phyloP scores from a whole-genome alignment of 2,888 invertebrate genomes.

The Eurytoma adleriae region DNA sequence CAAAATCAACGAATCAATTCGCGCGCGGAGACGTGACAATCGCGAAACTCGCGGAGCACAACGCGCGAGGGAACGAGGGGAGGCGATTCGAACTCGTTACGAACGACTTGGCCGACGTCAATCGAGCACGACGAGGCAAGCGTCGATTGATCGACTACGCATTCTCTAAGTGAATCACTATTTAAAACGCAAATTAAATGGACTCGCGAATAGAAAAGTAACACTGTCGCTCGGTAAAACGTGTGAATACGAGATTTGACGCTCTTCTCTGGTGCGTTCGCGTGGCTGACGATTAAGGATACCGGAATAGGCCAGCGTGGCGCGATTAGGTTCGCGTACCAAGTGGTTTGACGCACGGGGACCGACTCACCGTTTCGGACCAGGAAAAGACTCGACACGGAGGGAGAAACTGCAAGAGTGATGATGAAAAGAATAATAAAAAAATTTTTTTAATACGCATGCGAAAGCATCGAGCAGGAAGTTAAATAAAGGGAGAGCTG shows the following conservation, averaged over 20 bases:
- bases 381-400: constrained; percentile 56
- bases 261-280: constrained; percentile 39
- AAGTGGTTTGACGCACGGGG: constrained; percentile 45
- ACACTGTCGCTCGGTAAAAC: constrained; percentile 28
- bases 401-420: constrained; percentile 55
- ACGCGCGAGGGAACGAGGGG: background rate
- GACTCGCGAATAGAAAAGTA: constrained; percentile 4
- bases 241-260: background rate
- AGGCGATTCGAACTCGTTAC: background rate
- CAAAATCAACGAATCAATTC: background rate
- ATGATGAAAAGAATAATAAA: constrained; percentile 37
- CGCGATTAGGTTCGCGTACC: constrained; percentile 23
- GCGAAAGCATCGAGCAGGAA: constrained; percentile 19
- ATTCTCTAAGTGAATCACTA: background rate
- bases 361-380: constrained; percentile 60
- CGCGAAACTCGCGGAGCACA: too few species aligned
- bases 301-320: constrained; percentile 30
- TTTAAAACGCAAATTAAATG: constrained; percentile 3
- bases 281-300: constrained; percentile 46
- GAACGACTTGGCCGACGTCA: background rate
- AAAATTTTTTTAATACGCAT: constrained; percentile 46
- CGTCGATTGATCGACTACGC: too few species aligned
- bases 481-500: constrained; percentile 45
- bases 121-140: background rate
- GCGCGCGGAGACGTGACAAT: background rate